phyloP scores from a whole-genome alignment of 2,888 invertebrate species.

The Synanthedon myopaeformis region DNA sequence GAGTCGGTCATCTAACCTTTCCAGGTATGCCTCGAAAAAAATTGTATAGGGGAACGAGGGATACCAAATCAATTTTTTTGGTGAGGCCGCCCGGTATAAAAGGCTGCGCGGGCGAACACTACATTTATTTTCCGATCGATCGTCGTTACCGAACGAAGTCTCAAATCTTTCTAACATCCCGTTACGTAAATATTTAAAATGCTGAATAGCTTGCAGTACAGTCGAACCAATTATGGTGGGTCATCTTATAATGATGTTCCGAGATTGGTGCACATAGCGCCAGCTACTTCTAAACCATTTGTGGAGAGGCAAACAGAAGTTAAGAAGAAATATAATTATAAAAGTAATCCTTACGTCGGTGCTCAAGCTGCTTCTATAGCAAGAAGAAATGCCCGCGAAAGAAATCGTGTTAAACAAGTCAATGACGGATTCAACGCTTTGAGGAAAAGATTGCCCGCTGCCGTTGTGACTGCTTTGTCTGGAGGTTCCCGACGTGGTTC shows the following conservation, averaged over 20 bases:
- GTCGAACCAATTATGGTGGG: not conserved
- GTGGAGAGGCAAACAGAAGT: conserved; percentile 50
- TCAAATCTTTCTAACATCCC: not conserved
- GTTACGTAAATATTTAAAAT: not conserved
- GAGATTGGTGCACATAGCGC: conserved; percentile 64
- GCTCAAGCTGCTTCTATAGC: conserved; percentile 87
- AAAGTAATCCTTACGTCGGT: conserved; percentile 61
- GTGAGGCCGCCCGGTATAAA: conserved; percentile 45
- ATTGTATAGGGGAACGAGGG: conserved; percentile 48
- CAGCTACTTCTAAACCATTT: conserved; percentile 53
- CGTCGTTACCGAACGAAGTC: conserved; percentile 15
- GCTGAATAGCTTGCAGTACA: not conserved
- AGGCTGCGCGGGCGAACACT: conserved; percentile 28
- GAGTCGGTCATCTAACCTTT: conserved; percentile 25
- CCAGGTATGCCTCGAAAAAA: conserved; percentile 57
- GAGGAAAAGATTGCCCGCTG: conserved; percentile 85
- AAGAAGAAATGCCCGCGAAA: conserved; percentile 92
- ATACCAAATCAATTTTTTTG: conserved; percentile 54
- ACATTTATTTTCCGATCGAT: conserved; percentile 46
- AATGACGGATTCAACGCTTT: conserved; percentile 92
- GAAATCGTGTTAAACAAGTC: conserved; percentile 95
- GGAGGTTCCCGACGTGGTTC: conserved; percentile 78
- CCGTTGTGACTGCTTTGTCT: conserved; percentile 77
- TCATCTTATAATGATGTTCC: conserved; percentile 15
- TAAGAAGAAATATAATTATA: conserved; percentile 77